phyloP scores from a whole-genome alignment of 1,140 invertebrate species.

The Lycorma delicatula region DNA sequence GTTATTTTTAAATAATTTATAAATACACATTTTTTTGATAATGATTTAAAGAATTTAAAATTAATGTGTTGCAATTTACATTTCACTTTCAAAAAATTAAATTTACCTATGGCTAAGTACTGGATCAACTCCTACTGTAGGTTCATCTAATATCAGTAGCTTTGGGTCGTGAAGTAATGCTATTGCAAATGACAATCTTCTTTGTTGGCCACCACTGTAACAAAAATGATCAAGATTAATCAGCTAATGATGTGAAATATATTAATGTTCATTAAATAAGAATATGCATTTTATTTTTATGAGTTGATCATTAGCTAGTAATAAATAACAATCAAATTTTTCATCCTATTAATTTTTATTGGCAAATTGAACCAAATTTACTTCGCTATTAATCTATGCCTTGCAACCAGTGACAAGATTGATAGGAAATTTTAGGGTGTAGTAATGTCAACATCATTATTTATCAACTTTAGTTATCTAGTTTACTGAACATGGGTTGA shows the following conservation, averaged over 20 bases:
- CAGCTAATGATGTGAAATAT: background rate
- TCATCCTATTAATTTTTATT: slow-evolving; percentile 26
- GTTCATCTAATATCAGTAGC: slow-evolving; percentile 84
- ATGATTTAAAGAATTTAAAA: too few relatives aligned
- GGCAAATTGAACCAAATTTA: background rate
- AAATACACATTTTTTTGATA: too few relatives aligned
- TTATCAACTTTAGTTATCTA: too few relatives aligned
- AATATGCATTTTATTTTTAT: slow-evolving; percentile 17
- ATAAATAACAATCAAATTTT: slow-evolving; percentile 16
- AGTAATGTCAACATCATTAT: too few relatives aligned
- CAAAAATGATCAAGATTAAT: slow-evolving; percentile 19
- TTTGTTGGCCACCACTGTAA: slow-evolving; percentile 78
- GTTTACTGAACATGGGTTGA: too few relatives aligned
- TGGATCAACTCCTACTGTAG: slow-evolving; percentile 85
- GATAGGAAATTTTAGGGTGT: too few relatives aligned
- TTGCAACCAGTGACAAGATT: too few relatives aligned
- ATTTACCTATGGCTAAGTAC: slow-evolving; percentile 70
- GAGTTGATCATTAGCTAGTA: slow-evolving; percentile 3
- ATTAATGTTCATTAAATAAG: background rate
- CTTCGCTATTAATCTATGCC: too few relatives aligned
- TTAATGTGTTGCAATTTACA: too few relatives aligned
- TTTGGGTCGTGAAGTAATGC: slow-evolving; percentile 80
- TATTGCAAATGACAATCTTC: slow-evolving; percentile 75
- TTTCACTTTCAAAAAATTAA: too few relatives aligned
- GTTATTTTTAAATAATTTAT: too few relatives aligned